Percentiles rank a stretch among this genome's conserved stretches.
phyloP scores from a whole-genome alignment of 2,113 vertebrate species.

The human region DNA sequence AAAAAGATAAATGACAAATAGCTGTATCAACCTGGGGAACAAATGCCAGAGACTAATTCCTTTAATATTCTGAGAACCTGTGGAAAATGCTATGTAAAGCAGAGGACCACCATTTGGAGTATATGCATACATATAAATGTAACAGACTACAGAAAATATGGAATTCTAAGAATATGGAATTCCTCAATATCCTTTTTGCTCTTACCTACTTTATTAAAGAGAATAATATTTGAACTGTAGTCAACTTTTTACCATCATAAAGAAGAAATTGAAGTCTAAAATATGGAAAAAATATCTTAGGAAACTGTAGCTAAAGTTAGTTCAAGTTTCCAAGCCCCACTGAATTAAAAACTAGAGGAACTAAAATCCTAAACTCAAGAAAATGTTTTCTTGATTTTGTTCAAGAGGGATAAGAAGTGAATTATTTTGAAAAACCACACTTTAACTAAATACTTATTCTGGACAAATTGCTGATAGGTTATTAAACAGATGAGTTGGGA shows the following conservation, averaged over 20 bases:
- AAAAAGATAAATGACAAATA: background rate
- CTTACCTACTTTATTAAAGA: background rate
- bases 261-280: background rate
- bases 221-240: background rate
- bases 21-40: background rate
- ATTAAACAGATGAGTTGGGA: background rate
- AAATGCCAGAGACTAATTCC: background rate
- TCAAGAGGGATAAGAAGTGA: background rate
- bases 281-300: background rate
- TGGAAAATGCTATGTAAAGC: background rate
- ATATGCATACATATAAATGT: background rate
- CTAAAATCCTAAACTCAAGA: background rate
- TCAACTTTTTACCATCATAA: background rate
- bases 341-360: background rate
- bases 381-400: constrained; percentile 3
- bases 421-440: background rate
- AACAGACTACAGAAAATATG: background rate
- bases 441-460: background rate
- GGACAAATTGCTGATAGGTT: background rate
- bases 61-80: background rate
- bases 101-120: background rate
- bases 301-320: background rate
- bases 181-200: background rate
- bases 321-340: background rate
- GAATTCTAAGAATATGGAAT: background rate